A percentile compares a stretch with the other conserved stretches of the same genome.
phyloP scores from a whole-genome alignment of 2,797 vertebrate genomes.

The Xiphorhynchus erythropygius region DNA sequence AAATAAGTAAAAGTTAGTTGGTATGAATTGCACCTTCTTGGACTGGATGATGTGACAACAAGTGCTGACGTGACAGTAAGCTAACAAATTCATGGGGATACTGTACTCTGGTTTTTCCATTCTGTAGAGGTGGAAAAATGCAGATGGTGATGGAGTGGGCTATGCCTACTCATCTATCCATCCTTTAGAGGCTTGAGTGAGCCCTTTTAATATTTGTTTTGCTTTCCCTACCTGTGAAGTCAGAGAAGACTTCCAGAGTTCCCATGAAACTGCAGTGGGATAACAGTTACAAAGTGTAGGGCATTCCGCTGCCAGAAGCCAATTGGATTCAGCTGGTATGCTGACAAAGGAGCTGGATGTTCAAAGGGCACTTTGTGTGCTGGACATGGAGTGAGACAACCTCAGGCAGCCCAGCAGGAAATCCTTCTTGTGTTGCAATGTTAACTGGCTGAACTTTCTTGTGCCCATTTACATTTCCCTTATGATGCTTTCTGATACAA shows the following conservation, averaged over 20 bases:
- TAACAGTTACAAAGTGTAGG: neutral
- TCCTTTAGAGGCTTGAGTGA: neutral
- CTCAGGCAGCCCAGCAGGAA: neutral
- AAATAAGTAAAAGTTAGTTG: neutral
- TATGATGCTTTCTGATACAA: neutral
- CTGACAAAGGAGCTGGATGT: neutral
- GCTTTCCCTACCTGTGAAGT: neutral
- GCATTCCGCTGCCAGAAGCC: neutral
- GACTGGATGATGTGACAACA: neutral
- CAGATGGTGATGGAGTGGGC: neutral
- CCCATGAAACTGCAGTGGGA: neutral
- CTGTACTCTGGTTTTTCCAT: rapidly evolving
- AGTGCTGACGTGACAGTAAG: neutral
- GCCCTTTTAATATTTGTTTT: neutral
- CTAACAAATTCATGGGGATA: neutral
- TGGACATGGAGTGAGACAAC: neutral
- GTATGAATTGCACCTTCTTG: neutral
- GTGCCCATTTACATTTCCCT: neutral
- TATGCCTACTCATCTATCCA: neutral
- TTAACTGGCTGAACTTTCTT: neutral
- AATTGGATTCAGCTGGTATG: neutral
- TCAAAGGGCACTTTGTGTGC: neutral
- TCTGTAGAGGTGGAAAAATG: neutral
- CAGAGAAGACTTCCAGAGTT: neutral
- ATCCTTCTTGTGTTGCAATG: neutral